Percentiles rank a stretch among this genome's conserved stretches.
These are phyloP conservation scores for Ladona fulva DNA, from an alignment of 1,140 invertebrate genomes.

Conservation along the genomic window DNA sequence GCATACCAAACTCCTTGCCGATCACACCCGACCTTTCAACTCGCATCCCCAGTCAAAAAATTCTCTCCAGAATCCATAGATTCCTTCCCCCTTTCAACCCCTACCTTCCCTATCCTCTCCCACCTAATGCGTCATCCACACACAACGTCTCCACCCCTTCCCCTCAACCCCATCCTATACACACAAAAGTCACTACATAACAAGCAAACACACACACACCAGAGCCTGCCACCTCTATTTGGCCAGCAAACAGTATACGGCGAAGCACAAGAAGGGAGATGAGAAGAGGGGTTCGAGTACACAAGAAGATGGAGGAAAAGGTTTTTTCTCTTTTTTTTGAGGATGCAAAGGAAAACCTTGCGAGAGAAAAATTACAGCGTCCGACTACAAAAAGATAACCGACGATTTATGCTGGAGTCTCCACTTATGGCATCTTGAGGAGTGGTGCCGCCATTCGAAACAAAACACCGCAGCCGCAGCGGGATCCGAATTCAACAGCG, in stretches of 20 bases:
- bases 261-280: neutral
- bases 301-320: neutral
- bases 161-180: neutral
- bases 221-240: conserved; percentile 1
- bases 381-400: too few relatives aligned
- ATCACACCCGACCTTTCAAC: neutral
- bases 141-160: neutral
- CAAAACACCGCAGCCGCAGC: too few relatives aligned
- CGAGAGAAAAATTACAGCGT: too few relatives aligned
- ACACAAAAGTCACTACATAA: conserved; percentile 2
- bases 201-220: conserved; percentile 3
- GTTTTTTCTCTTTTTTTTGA: too few relatives aligned
- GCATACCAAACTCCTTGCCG: neutral
- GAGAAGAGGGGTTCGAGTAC: neutral
- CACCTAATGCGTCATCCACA: neutral
- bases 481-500: too few relatives aligned
- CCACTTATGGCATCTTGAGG: too few relatives aligned
- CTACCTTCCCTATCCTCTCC: neutral
- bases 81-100: neutral
- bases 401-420: too few relatives aligned
- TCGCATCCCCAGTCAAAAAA: neutral
- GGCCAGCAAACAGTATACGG: neutral
- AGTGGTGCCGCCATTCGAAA: too few relatives aligned
- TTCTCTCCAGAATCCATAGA: neutral
- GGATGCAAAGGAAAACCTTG: too few relatives aligned